Evolutionary conservation across 2,113 vertebrate species (phyloP).

Genomic region (Eurystomus gularis): DNA sequence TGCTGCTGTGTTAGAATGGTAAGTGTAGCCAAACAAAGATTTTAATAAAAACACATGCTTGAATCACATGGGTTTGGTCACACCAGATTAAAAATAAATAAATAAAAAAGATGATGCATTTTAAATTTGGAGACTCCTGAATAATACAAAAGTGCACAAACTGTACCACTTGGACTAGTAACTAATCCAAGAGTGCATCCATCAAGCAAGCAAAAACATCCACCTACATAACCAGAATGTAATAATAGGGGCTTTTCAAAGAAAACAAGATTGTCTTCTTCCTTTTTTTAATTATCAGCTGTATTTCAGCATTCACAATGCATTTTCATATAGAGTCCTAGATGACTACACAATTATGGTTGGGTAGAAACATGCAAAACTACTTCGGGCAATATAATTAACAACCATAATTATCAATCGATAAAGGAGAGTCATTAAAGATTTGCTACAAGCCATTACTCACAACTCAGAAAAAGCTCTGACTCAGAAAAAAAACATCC

Average conservation of each 20-base stretch:
- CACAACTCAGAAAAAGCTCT: neutral
- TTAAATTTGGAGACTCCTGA: neutral
- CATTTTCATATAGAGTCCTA: neutral
- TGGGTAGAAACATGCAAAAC: neutral
- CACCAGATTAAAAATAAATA: neutral
- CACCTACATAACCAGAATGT: neutral
- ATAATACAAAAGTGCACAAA: neutral
- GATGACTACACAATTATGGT: neutral
- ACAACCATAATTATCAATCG: conserved; percentile 2
- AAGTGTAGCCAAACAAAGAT: neutral
- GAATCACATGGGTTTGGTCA: neutral
- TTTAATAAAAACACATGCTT: neutral
- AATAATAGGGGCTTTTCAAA: conserved; percentile 8
- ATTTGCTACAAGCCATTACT: neutral
- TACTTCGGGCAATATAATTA: conserved; percentile 5
- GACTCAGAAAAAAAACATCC: neutral
- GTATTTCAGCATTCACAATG: neutral
- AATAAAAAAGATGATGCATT: neutral
- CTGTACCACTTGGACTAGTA: neutral
- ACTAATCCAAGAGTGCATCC: neutral
- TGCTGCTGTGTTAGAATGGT: neutral
- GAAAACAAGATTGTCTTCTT: neutral
- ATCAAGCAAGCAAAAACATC: neutral
- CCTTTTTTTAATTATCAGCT: neutral
- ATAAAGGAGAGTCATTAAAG: neutral